Percentiles rank a stretch among this genome's conserved stretches.
These are phyloP conservation scores for Andrena minutula DNA, from an alignment of 2,888 invertebrate genomes.

Conservation along the genomic window DNA sequence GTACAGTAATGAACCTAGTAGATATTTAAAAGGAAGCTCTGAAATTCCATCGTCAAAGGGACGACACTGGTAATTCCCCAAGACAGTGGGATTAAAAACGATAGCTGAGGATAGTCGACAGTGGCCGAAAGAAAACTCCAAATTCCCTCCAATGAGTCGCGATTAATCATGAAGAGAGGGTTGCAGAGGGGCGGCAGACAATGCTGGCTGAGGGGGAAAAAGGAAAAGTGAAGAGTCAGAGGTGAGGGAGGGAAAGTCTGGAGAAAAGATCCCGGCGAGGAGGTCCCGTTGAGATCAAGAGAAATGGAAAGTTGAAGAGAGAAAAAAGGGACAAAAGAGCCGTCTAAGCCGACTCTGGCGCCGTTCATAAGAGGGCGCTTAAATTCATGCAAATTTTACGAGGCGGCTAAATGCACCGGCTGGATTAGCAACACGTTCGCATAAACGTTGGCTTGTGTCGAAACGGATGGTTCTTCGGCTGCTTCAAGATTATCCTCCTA, in stretches of 20 bases:
- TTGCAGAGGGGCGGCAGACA: not conserved
- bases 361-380: conserved; percentile 4
- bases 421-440: conserved; percentile 50
- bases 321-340: not conserved
- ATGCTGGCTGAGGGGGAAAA: not conserved
- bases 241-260: not conserved
- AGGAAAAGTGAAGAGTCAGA: not conserved
- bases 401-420: conserved; percentile 46
- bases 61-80: not conserved
- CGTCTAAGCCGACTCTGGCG: conserved; percentile 18
- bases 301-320: not conserved
- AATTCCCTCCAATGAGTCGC: conserved; percentile 1
- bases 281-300: not conserved
- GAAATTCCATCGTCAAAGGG: not conserved
- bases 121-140: not conserved
- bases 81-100: not conserved
- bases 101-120: not conserved
- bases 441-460: conserved; percentile 52
- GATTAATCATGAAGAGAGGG: conserved; percentile 10
- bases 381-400: conserved; percentile 59
- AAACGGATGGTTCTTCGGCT: conserved; percentile 14
- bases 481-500: conserved; percentile 45
- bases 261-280: not conserved
- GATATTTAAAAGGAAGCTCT: too few relatives aligned
- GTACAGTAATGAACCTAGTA: too few relatives aligned